Conservation (phyloP, 2,113 vertebrate genomes). For the Gymnobelideus leadbeateri region DNA sequence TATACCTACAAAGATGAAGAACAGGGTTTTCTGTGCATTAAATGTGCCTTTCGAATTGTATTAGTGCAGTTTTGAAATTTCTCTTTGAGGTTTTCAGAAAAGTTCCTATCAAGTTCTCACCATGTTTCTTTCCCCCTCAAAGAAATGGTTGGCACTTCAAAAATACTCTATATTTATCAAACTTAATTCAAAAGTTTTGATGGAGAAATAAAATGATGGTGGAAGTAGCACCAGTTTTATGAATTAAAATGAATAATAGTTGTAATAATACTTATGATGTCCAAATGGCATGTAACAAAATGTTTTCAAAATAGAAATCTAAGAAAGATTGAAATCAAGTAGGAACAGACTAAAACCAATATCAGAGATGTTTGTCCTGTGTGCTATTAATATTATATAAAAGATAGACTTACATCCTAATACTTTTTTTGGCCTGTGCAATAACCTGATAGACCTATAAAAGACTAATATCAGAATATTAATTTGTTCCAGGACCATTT, state of each 20-base stretch:
- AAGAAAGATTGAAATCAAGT: background rate
- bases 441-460: background rate
- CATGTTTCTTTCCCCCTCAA: background rate
- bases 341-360: background rate
- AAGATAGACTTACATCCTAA: background rate
- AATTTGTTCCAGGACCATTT: background rate
- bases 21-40: background rate
- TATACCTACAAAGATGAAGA: constrained; percentile 30
- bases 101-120: background rate
- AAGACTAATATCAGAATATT: background rate
- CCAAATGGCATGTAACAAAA: background rate
- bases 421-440: background rate
- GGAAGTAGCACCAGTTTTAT: background rate
- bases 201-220: background rate
- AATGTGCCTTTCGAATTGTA: constrained; percentile 17
- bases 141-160: background rate
- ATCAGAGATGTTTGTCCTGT: background rate
- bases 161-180: background rate
- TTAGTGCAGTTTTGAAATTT: background rate
- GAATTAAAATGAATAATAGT: background rate
- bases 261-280: background rate
- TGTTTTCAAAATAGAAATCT: background rate
- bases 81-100: background rate
- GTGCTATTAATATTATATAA: background rate
- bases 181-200: background rate